Base-by-base conservation (phyloP, 2,113 vertebrate species). In the Solea senegalensis region DNA sequence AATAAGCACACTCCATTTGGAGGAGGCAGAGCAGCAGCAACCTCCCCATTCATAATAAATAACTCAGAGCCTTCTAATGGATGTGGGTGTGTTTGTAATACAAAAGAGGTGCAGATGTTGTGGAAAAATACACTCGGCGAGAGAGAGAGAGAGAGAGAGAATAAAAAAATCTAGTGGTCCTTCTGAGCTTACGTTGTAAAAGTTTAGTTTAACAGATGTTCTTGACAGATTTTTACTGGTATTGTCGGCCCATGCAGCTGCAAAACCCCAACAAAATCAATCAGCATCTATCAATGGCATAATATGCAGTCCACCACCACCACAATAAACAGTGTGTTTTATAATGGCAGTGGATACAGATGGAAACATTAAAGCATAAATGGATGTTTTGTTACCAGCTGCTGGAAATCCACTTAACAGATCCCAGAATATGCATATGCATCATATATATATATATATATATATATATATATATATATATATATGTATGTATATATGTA, bases 31-130 rank as follows among this genome's bases (percentile, higher is more conserved):
- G 44, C 69, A 68, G 43, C 43, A 27, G 21, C 43, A 34, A 21
- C 21, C 65, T 69, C 52, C 65, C 74, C 78, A 76, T 81, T 85
- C 62, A 70, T 69, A 68, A 83, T 69, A 69, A 52, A 61, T 34
- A 48, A 40, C 58, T 49, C 8, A 49, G 56, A 60, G 57, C 64
- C 14, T 21, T 59, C 61, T 74, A 60, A 85, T 76, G 52, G 55
- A 73, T 26, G 75, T 88, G 67, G 58, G 72, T 73, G 58, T 76
- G 48, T 62, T 69, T 77, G 46, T 7, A 3, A 62, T 13, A 53
- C 44, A 69, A 51, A 57, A 59, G 72, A 50, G 50, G 28, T 14
- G 4, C 13, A 34, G 15, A 61, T 43, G 48, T 72, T 43, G 48
- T 72, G 12, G 41, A 69, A 65, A 48, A 13, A n/a, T 43, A 49